Percentiles rank a stretch among this genome's conserved stretches.
Evolutionary conservation across 2,797 vertebrate species (phyloP).

Genomic region (Iguana delicatissima): DNA sequence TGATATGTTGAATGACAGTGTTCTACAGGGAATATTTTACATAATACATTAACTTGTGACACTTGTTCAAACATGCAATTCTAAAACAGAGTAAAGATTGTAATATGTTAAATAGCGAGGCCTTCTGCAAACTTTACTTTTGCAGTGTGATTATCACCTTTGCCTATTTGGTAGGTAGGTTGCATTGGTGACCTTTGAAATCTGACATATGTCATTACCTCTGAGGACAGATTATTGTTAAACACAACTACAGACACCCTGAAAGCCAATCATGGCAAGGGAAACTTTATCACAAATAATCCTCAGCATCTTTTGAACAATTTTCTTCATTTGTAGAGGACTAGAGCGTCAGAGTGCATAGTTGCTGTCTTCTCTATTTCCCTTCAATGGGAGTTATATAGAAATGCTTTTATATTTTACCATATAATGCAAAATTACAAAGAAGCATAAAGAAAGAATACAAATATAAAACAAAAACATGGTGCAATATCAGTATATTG

Average conservation of each 20-base stretch:
- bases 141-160: background rate
- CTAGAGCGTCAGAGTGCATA: background rate
- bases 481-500: background rate
- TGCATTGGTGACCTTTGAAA: background rate
- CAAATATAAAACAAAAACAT: too few species aligned
- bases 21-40: background rate
- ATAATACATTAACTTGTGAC: background rate
- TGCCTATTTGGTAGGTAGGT: background rate
- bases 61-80: background rate
- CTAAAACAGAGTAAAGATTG: background rate
- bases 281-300: background rate
- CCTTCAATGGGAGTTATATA: fast-evolving
- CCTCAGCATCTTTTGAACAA: background rate
- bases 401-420: background rate
- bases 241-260: background rate
- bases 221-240: background rate
- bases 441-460: too few species aligned
- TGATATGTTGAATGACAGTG: too few species aligned
- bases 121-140: background rate
- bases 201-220: background rate
- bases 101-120: too few species aligned
- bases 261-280: background rate
- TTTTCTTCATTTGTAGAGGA: background rate
- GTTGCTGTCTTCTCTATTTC: background rate
- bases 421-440: too few species aligned